These are phyloP conservation scores for Pomatorhinus ruficollis DNA, from an alignment of 2,113 vertebrate genomes.

Conservation along the genomic window DNA sequence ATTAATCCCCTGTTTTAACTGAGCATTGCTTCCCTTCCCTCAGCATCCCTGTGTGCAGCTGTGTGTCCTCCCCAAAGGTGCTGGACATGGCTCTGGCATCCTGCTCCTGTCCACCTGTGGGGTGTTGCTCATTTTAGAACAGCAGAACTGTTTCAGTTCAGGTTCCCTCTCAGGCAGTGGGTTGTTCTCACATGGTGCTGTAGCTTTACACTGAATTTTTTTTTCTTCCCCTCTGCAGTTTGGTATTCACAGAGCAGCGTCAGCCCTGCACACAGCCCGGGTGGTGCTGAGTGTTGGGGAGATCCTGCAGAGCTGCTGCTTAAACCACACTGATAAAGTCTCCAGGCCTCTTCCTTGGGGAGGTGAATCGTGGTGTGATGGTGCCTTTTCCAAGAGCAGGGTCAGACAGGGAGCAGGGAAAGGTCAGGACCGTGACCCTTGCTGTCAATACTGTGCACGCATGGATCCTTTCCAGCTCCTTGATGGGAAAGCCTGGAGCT, in stretches of 20 bases:
- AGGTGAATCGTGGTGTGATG: neutral
- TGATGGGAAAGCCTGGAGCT: neutral
- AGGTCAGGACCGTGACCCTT: neutral
- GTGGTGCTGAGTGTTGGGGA: neutral
- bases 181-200: neutral
- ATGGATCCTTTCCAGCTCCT: neutral
- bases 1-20: neutral
- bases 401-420: neutral
- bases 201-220: neutral
- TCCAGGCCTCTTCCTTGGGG: neutral
- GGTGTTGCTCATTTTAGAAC: neutral
- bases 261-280: neutral
- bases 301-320: neutral
- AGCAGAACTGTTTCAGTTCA: neutral
- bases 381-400: neutral
- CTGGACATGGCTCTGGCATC: neutral
- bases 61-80: neutral
- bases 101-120: rapidly evolving
- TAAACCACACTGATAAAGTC: neutral
- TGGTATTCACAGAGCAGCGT: rapidly evolving
- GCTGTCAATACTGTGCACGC: neutral
- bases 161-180: rapidly evolving
- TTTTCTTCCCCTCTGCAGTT: neutral
- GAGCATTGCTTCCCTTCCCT: neutral
- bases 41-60: neutral